A percentile compares a stretch with the other conserved stretches of the same genome.
Evolutionary conservation across 2,888 invertebrate genomes (phyloP).

Genomic region (Eristalinus sepulchralis): DNA sequence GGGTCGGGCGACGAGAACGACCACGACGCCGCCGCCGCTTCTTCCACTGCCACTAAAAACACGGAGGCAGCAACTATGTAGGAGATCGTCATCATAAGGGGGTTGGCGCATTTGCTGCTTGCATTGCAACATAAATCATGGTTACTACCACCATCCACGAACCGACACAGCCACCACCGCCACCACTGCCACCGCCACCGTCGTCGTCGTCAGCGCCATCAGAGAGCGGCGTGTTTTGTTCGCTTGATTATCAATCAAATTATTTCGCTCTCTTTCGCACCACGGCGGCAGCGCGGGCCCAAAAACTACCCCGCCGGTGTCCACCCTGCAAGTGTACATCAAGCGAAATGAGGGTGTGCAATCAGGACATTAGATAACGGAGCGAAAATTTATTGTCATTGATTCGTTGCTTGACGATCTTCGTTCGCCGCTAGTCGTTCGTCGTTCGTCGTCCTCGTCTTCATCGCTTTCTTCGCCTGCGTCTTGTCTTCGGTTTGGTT

Average conservation of each 20-base stretch:
- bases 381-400: constrained; percentile 70
- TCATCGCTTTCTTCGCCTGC: constrained; percentile 45
- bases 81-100: constrained; percentile 55
- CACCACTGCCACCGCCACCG: constrained; percentile 27
- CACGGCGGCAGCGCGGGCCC: constrained; percentile 36
- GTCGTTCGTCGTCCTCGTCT: constrained; percentile 12
- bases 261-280: constrained; percentile 68
- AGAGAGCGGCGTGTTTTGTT: constrained; percentile 27
- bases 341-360: constrained; percentile 71
- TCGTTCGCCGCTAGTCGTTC: not conserved
- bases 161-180: constrained; percentile 8
- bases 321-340: constrained; percentile 63
- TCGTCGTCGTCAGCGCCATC: constrained; percentile 10
- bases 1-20: constrained; percentile 19
- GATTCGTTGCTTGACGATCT: constrained; percentile 71
- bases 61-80: not conserved
- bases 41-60: not conserved
- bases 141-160: constrained; percentile 42
- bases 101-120: constrained; percentile 48
- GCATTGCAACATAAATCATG: constrained; percentile 69
- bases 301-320: constrained; percentile 15
- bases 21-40: not conserved
- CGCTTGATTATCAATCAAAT: constrained; percentile 71
- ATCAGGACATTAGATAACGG: constrained; percentile 71
- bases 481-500: constrained; percentile 31